phyloP scores from a whole-genome alignment of 2,113 vertebrate genomes.

The Brienomyrus longianalis region DNA sequence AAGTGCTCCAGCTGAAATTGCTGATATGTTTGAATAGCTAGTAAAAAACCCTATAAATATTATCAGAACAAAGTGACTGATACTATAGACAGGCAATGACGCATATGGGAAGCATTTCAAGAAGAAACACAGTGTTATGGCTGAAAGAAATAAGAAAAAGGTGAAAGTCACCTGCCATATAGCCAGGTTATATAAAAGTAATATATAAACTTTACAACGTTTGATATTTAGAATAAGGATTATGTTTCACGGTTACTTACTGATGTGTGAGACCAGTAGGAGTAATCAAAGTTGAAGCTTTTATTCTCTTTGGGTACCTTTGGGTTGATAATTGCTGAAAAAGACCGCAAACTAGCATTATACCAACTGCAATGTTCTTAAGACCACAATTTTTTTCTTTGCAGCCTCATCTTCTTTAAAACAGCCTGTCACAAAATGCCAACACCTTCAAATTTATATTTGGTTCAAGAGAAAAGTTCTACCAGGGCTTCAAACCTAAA shows the following conservation, averaged over 20 bases:
- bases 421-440: background rate
- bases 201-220: background rate
- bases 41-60: background rate
- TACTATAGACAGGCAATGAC: background rate
- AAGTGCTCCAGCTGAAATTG: background rate
- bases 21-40: background rate
- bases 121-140: background rate
- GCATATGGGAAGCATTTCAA: background rate
- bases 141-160: background rate
- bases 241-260: constrained; percentile 59
- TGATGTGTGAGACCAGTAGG: constrained; percentile 98
- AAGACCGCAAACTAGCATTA: constrained; percentile 18
- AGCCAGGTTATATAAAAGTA: background rate
- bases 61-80: background rate
- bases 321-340: constrained; percentile 87
- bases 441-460: background rate
- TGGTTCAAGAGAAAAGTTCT: background rate
- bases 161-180: background rate
- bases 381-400: background rate
- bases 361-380: background rate
- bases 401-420: background rate
- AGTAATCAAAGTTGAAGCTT: constrained; percentile 98
- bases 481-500: background rate
- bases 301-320: constrained; percentile 98
- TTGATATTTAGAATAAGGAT: background rate